A percentile compares a stretch with the other conserved stretches of the same genome.
These are phyloP conservation scores for Cepphus grylle DNA, from an alignment of 2,113 vertebrate genomes.

Conservation along the genomic window DNA sequence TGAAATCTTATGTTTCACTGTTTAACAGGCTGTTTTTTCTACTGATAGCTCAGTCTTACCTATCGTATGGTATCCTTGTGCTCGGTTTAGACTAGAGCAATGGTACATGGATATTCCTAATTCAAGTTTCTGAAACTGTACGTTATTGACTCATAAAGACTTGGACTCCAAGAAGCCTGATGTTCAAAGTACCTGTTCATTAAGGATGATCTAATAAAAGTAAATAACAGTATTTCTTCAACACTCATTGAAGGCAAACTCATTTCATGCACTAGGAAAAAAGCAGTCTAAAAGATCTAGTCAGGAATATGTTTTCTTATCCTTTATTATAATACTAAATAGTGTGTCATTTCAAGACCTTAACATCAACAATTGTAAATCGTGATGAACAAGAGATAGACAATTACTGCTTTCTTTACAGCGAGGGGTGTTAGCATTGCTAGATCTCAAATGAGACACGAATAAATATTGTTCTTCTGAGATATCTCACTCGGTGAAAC, in stretches of 20 bases:
- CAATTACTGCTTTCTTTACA: neutral
- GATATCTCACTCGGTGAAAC: neutral
- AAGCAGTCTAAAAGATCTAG: neutral
- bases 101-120: neutral
- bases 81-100: neutral
- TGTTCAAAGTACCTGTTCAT: neutral
- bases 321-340: neutral
- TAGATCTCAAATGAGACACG: neutral
- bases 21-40: neutral
- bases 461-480: neutral
- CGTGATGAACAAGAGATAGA: neutral
- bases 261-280: neutral
- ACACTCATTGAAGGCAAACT: neutral
- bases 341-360: neutral
- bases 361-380: neutral
- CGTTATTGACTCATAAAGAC: neutral
- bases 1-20: neutral
- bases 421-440: neutral
- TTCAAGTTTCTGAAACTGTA: neutral
- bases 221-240: neutral
- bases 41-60: neutral
- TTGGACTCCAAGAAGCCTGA: neutral
- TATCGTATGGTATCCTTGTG: neutral
- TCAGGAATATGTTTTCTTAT: neutral
- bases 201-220: neutral